Conservation (phyloP, 2,888 invertebrate species). For the Nebria salina region DNA sequence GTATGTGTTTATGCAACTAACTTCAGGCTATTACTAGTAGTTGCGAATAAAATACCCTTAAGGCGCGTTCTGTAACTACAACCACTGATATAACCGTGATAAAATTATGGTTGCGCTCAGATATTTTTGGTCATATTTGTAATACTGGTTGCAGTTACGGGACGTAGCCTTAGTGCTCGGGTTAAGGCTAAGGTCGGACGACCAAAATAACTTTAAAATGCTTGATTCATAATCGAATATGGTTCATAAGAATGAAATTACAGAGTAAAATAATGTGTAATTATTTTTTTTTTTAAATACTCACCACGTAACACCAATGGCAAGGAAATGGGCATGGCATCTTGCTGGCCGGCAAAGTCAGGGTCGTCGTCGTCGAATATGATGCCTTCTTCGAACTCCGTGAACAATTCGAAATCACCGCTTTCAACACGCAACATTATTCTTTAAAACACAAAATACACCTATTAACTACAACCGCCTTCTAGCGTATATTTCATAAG, state of each 20-base stretch:
- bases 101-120: too few species aligned
- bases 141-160: too few species aligned
- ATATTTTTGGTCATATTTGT: too few species aligned
- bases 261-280: not conserved
- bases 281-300: not conserved
- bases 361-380: slow-evolving; percentile 61
- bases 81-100: too few species aligned
- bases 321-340: slow-evolving; percentile 36
- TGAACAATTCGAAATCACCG: slow-evolving; percentile 57
- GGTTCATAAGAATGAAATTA: not conserved
- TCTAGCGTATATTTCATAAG: too few species aligned
- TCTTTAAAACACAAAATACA: not conserved
- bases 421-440: slow-evolving; percentile 58
- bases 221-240: not conserved
- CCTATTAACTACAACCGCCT: not conserved
- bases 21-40: too few species aligned
- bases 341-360: slow-evolving; percentile 55
- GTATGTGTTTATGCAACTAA: not conserved
- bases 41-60: too few species aligned
- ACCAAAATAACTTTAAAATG: too few species aligned
- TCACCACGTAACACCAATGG: slow-evolving; percentile 36
- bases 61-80: too few species aligned
- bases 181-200: not conserved
- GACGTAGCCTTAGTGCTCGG: not conserved
- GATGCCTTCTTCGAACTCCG: slow-evolving; percentile 61